These are phyloP conservation scores for Dermatemys mawii DNA, from an alignment of 2,113 vertebrate species.

Conservation along the genomic window DNA sequence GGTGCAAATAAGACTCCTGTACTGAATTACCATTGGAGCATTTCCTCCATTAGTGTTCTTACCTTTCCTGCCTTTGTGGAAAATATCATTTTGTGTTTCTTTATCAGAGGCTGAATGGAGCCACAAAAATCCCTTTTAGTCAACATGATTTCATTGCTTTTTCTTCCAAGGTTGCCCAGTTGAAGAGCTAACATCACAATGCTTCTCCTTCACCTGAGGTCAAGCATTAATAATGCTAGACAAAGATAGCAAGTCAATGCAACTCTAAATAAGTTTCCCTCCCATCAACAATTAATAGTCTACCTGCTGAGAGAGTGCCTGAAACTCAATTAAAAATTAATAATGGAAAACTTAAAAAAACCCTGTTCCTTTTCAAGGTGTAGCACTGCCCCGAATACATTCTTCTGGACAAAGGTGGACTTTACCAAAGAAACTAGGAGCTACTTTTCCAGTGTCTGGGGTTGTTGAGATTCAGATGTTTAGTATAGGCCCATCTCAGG, in stretches of 20 bases:
- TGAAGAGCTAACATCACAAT: conserved; percentile 39
- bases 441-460: not conserved
- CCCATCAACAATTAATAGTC: not conserved
- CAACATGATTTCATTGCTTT: conserved; percentile 62
- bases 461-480: not conserved
- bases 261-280: not conserved
- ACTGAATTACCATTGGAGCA: not conserved
- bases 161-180: conserved; percentile 60
- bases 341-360: not conserved
- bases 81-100: conserved; percentile 48
- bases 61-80: conserved; percentile 41
- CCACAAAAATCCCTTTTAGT: conserved; percentile 59
- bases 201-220: not conserved
- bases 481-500: conserved; percentile 8
- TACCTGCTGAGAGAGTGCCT: not conserved
- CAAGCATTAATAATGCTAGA: not conserved
- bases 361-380: not conserved
- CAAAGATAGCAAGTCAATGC: not conserved
- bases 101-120: conserved; percentile 25
- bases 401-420: not conserved
- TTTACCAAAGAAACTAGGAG: not conserved
- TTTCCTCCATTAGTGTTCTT: conserved; percentile 31
- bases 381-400: not conserved
- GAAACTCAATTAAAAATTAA: not conserved
- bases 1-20: not conserved